Evolutionary conservation across 2,797 vertebrate genomes (phyloP).

Genomic region (Luscinia megarhynchos): DNA sequence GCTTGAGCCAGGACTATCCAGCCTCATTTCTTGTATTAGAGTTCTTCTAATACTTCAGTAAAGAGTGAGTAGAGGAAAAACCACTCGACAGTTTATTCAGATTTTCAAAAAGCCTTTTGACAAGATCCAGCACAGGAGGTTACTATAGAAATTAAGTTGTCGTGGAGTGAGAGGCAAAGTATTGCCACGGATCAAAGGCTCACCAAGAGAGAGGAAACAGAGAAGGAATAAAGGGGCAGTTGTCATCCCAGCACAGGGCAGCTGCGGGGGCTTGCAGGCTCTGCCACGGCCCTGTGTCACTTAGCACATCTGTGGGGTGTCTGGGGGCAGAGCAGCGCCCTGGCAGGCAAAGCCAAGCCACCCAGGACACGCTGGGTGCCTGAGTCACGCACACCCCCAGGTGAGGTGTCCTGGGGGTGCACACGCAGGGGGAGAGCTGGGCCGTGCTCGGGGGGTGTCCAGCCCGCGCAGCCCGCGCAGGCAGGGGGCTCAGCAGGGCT

Average conservation of each 20-base stretch:
- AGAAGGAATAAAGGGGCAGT: not conserved
- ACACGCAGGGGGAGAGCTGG: not conserved
- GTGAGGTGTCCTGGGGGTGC: not conserved
- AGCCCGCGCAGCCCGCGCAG: accelerated
- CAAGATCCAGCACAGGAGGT: slow-evolving; percentile 48
- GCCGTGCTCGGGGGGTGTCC: not conserved
- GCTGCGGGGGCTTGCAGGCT: not conserved
- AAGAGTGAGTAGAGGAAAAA: slow-evolving; percentile 50
- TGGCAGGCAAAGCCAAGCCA: not conserved
- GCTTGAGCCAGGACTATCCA: not conserved
- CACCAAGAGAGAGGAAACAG: not conserved
- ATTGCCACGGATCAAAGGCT: slow-evolving; percentile 48
- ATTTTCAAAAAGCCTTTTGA: slow-evolving; percentile 64
- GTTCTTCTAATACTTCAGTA: slow-evolving; percentile 37
- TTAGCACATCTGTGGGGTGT: accelerated
- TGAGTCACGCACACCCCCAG: not conserved
- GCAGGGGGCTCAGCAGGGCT: accelerated
- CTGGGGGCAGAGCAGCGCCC: not conserved
- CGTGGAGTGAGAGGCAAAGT: slow-evolving; percentile 27
- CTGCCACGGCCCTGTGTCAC: accelerated
- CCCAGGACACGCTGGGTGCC: not conserved
- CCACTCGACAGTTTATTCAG: slow-evolving; percentile 53
- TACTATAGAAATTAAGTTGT: slow-evolving; percentile 70
- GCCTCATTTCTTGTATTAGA: not conserved
- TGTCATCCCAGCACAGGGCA: slow-evolving; percentile 10